Evolutionary conservation across 1,140 invertebrate genomes (phyloP).

Genomic region (Lordiphosa mommai): DNA sequence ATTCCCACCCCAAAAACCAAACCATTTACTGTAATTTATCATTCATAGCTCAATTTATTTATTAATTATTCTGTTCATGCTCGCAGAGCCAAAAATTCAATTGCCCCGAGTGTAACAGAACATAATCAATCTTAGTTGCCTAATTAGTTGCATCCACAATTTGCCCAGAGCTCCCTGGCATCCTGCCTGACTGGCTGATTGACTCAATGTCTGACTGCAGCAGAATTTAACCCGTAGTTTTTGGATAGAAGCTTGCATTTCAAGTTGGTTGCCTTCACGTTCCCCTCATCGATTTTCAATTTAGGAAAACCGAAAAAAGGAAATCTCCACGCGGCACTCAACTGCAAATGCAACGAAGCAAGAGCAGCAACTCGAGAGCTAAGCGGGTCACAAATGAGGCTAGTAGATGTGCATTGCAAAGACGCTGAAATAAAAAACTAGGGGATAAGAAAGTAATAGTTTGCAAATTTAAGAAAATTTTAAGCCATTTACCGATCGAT

Average conservation of each 20-base stretch:
- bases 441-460: slow-evolving; percentile 3
- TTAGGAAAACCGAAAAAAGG: slow-evolving; percentile 19
- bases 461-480: no score
- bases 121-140: slow-evolving; percentile 46
- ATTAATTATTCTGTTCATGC: no score
- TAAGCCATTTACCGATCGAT: no score
- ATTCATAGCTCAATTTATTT: no score
- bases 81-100: no score
- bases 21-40: background rate
- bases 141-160: slow-evolving; percentile 54
- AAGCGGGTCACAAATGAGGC: slow-evolving; percentile 45
- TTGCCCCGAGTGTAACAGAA: no score
- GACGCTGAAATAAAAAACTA: slow-evolving; percentile 15
- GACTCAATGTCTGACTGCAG: slow-evolving; percentile 8
- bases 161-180: slow-evolving; percentile 9
- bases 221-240: slow-evolving; percentile 23
- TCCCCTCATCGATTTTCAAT: slow-evolving; percentile 56
- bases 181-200: background rate
- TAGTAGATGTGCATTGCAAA: slow-evolving; percentile 12
- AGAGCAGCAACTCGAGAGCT: slow-evolving; percentile 15
- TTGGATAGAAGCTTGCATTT: slow-evolving; percentile 17
- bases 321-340: slow-evolving; percentile 48
- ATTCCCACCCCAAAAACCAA: background rate
- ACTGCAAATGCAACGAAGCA: slow-evolving; percentile 17
- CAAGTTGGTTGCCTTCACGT: slow-evolving; percentile 22